Base-by-base conservation (phyloP, 2,888 invertebrate species). In the Glaucopsyche alexis region DNA sequence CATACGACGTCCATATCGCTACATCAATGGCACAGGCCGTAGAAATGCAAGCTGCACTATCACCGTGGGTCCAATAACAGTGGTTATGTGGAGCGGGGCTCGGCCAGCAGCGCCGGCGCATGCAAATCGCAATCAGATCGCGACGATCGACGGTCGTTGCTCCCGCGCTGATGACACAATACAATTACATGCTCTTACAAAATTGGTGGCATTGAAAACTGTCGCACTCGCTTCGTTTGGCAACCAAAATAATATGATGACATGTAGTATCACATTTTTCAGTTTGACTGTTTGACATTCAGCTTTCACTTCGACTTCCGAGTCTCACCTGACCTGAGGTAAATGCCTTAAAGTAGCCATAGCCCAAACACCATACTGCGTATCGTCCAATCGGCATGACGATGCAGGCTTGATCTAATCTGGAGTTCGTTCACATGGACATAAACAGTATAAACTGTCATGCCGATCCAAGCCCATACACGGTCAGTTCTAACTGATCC, bases 71-170 rank as follows among this genome's bases (percentile, higher is more conserved):
- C 38, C 19, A 42, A 52, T 72, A 52, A 67, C 72, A 72, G 74
- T 76, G 75, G 74, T 77, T 78, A 75, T 73, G 77, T 77, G 78
- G 77, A 73, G 76, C 74, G 74, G 71, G 74, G 70, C 74, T 67
- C 71, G 65, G 71, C 72, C 74, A 66, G 49, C 38, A 76, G 76
- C 82, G 83, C 82, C 80, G 82, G 85, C 87, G 87, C 89, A 91
- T 90, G 91, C 90, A 90, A 90, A 91, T 89, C 87, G 85, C 89
- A 90, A 93, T 91, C 91, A 90, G 92, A 88, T 89, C 91, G 91
- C 88, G 87, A 90, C 90, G 84, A 80, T 83, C 82, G 83, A 84
- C 82, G 78, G 81, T 80, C 78, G 79, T 80, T 80, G 69, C 69
- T 42, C 47, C 69, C 69, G 47, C 69, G 47, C 47, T 69, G 47